Evolutionary conservation across 1,140 invertebrate genomes (phyloP), one percentile per base, ranked within the genome.

Genomic region (Potamilus streckersoni): DNA sequence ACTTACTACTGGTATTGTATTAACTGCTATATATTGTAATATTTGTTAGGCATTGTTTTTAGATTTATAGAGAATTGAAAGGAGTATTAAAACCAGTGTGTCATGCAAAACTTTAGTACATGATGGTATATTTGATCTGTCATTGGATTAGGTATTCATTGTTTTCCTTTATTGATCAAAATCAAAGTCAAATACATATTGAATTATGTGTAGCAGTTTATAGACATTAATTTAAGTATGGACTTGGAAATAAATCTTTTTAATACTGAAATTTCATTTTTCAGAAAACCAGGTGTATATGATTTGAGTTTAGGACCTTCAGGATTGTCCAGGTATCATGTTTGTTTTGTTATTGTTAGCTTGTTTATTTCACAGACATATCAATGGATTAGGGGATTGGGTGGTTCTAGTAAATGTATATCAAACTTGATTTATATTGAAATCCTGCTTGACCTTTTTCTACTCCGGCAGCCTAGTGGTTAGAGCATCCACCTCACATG

Each of bases 251-350:
- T 55, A 49, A 61, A 11, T 31, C 55, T 64, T 31, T 61, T 17
- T 20, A n/a, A 16, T 3, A 57, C 31, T 59, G 75, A 31, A 13
- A 56, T 75, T 74, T 76, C 71, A 57, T 70, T 79, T 76, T 84
- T 20, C 78, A 89, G 88, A 58, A 85, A 88, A 81, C 60, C 84
- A 66, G 88, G 88, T 38, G 82, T 87, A 0, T 86, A 83, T 84
- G 84, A 88, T 64, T 82, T 89, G 16, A 88, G 88, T 76, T 76
- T 77, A 60, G 84, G 83, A 57, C 83, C 84, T n/a, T 83, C 80
- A 68, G 88, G 87, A 67, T 60, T 85, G 8, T 88, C 87, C 57
- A 88, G 86, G 87, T 88, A 75, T 49, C 6, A 11, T 8, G 38
- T 6, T 49, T 49, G 6, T 49, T 49, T 49, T 49, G 38, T 11